Evolutionary conservation across 2,113 vertebrate species (phyloP).

Genomic region (Megaceryle torquata): DNA sequence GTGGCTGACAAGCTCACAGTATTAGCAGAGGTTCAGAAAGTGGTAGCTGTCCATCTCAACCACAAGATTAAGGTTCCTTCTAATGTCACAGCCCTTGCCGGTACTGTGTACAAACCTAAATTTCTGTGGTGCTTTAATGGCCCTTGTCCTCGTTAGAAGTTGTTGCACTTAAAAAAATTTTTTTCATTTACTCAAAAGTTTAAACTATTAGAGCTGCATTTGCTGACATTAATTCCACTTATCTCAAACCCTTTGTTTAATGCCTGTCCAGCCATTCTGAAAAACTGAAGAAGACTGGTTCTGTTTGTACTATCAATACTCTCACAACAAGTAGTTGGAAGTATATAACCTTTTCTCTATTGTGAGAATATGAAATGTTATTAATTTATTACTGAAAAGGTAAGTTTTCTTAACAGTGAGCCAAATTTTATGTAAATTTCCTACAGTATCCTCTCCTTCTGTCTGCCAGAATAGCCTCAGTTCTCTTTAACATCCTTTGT

Average conservation of each 20-base stretch:
- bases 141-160: not conserved
- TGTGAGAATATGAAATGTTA: not conserved
- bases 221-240: not conserved
- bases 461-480: not conserved
- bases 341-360: not conserved
- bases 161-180: not conserved
- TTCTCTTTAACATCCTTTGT: not conserved
- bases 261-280: not conserved
- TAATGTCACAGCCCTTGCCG: not conserved
- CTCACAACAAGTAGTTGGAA: not conserved
- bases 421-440: not conserved
- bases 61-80: not conserved
- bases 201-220: not conserved
- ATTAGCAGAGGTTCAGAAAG: not conserved
- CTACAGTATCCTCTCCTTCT: not conserved
- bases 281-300: not conserved
- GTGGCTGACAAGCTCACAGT: not conserved
- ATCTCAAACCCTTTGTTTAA: not conserved
- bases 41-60: not conserved
- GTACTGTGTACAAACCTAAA: not conserved
- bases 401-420: not conserved
- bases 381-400: not conserved
- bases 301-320: not conserved
- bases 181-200: not conserved
- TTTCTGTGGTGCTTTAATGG: not conserved